Evolutionary conservation across 2,888 invertebrate genomes (phyloP).

Genomic region (Pterostichus niger): DNA sequence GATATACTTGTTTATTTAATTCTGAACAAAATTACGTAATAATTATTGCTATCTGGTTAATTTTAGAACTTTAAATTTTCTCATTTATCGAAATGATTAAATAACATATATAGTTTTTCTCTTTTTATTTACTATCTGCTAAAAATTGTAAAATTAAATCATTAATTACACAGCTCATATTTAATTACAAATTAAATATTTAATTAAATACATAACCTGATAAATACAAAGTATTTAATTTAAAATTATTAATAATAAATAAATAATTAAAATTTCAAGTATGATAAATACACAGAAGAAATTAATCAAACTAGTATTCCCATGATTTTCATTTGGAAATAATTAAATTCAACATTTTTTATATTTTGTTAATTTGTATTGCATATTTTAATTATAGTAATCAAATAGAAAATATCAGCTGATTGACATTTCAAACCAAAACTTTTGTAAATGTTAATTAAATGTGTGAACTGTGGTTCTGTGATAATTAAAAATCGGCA

Average conservation of each 20-base stretch:
- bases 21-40: not conserved
- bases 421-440: not conserved
- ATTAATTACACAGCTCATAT: slow-evolving; percentile 9
- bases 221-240: slow-evolving; percentile 31
- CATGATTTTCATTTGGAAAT: not conserved
- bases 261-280: slow-evolving; percentile 14
- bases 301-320: not conserved
- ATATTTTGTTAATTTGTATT: not conserved
- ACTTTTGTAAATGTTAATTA: slow-evolving; percentile 19
- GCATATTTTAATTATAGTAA: not conserved
- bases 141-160: not conserved
- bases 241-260: slow-evolving; percentile 24
- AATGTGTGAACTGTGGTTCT: slow-evolving; percentile 30
- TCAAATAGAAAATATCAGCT: slow-evolving; percentile 19
- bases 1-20: not conserved
- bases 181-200: not conserved
- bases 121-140: not conserved
- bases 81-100: not conserved
- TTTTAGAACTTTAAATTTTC: too few species aligned
- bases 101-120: not conserved
- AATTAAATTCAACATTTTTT: too few species aligned
- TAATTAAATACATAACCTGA: not conserved
- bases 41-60: too few species aligned
- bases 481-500: slow-evolving; percentile 45
- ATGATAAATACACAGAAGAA: slow-evolving; percentile 15